Percentiles rank a stretch among this genome's conserved stretches.
Evolutionary conservation across 1,140 invertebrate genomes (phyloP).

Genomic region (Heliconius nattereri): DNA sequence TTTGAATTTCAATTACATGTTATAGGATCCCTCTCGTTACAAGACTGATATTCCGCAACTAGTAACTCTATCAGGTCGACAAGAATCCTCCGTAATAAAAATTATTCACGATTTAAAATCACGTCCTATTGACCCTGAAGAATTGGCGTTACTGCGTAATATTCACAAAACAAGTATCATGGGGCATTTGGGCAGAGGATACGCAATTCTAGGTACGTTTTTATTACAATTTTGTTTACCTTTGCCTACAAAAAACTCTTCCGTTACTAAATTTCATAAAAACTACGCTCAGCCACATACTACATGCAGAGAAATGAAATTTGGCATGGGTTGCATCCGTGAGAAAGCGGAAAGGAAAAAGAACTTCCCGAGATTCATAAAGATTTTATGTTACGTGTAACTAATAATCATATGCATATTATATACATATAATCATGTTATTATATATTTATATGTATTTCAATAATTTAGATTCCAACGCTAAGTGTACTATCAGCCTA

Average conservation of each 20-base stretch:
- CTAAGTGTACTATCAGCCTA: slow-evolving; percentile 70
- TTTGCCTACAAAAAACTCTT: too few relatives aligned
- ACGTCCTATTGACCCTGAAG: slow-evolving; percentile 80
- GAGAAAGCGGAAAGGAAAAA: too few relatives aligned
- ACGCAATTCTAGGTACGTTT: slow-evolving; percentile 72
- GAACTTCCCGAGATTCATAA: too few relatives aligned
- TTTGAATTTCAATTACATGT: slow-evolving; percentile 30
- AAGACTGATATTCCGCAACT: slow-evolving; percentile 47
- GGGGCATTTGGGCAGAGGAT: slow-evolving; percentile 84
- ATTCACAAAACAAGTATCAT: slow-evolving; percentile 81
- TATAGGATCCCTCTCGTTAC: slow-evolving; percentile 47
- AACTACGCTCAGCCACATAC: too few relatives aligned
- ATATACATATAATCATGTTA: neutral
- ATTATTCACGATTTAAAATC: slow-evolving; percentile 56
- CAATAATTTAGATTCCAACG: slow-evolving; percentile 79
- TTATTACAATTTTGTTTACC: slow-evolving; percentile 82
- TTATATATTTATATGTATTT: neutral
- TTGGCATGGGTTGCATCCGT: too few relatives aligned
- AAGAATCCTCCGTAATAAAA: slow-evolving; percentile 47
- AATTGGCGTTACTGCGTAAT: slow-evolving; percentile 80
- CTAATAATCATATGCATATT: neutral
- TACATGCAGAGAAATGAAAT: too few relatives aligned
- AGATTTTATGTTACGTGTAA: neutral
- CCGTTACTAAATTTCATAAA: too few relatives aligned
- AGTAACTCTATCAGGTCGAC: slow-evolving; percentile 49